A percentile compares a stretch with the other conserved stretches of the same genome.
These are phyloP conservation scores for Oreohelix idahoensis DNA, from an alignment of 1,140 invertebrate species.

Conservation along the genomic window DNA sequence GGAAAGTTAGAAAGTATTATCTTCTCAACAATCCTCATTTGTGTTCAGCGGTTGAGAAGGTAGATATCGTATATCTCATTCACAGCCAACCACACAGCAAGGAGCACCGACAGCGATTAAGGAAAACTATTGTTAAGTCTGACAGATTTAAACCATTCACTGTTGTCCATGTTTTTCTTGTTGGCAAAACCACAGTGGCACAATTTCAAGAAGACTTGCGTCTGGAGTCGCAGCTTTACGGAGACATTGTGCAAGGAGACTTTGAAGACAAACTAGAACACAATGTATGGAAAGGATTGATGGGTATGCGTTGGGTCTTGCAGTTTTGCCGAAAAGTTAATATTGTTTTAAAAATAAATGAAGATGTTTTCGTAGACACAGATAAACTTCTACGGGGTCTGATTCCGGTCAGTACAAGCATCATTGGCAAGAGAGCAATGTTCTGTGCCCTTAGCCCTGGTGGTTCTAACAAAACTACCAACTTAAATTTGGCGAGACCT, in stretches of 20 bases:
- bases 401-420: conserved; percentile 23
- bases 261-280: conserved; percentile 58
- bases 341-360: conserved; percentile 90
- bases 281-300: conserved; percentile 77
- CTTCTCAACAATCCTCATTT: conserved; percentile 2
- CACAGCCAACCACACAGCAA: conserved; percentile 1
- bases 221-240: conserved; percentile 43
- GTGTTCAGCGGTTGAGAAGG: not conserved
- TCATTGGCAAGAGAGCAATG: conserved; percentile 29
- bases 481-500: conserved; percentile 39
- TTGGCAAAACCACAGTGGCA: conserved; percentile 75
- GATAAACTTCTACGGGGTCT: conserved; percentile 68
- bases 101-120: conserved; percentile 3
- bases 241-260: conserved; percentile 60
- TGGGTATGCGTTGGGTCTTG: conserved; percentile 86
- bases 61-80: conserved; percentile 30
- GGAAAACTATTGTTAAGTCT: not conserved
- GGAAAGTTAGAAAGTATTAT: not conserved
- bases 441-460: conserved; percentile 34
- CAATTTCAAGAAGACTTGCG: conserved; percentile 50
- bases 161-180: conserved; percentile 77
- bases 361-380: conserved; percentile 87
- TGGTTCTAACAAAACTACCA: conserved; percentile 21
- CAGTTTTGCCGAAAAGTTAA: conserved; percentile 78
- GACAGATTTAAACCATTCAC: not conserved